Evolutionary conservation across 2,113 vertebrate species (phyloP), one percentile per base, ranked within the genome.

Genomic region (Anoura caudifer): DNA sequence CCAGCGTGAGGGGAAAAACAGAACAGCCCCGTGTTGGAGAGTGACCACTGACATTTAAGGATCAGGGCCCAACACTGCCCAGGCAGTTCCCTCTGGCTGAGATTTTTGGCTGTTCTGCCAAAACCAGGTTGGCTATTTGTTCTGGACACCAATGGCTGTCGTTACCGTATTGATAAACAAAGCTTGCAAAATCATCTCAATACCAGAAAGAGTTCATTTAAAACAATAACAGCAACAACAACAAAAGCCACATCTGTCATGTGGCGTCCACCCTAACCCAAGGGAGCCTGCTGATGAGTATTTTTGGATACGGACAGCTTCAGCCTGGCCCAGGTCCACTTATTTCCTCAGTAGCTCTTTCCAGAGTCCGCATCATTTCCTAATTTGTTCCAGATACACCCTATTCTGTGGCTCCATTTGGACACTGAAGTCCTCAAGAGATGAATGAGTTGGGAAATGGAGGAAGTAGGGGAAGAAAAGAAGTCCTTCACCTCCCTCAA

Each of bases 301-400:
- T 41, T 93, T 84, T 61, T 73, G 70, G 77, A 56, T 9, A 5
- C 1, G 20, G 67, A 69, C 7, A 73, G 50, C 12, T 36, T 75
- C 33, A 26, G 38, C 45, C 11, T 70, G 65, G 80, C 61, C 77
- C 31, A 6, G 38, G 36, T 65, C 45, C 45, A 67, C 38, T 86
- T 52, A 33, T 90, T 77, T 75, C 59, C 80, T 97, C 85, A 65
- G 43, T 24, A 45, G 59, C 63, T 10, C 28, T 54, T 96, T 72
- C 65, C 72, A 79, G 54, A 56, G 36, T 81, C 69, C 63, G 45
- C 4, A 33, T 56, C 43, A 12, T 80, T 63, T 88, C 38, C 67
- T 85, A 67, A 85, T 91, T 76, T 72, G 33, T 91, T 90, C 90
- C 59, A 77, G 59, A 77, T 84, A 61, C 61, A 19, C 43, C 14